Conservation (phyloP, 1,140 invertebrate species). For the Nymphalis io region DNA sequence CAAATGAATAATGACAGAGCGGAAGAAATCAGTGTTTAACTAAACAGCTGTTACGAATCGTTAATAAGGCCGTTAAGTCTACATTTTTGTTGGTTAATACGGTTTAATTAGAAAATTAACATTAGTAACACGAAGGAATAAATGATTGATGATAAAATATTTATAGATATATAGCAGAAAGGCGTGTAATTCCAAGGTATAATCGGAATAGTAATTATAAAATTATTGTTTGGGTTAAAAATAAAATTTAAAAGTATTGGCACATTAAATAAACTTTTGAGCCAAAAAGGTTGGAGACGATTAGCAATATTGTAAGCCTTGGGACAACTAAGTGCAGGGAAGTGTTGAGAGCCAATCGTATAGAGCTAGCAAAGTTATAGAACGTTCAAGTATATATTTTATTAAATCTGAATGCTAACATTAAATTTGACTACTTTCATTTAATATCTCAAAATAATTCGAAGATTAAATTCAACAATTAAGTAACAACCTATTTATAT, state of each 20-base stretch:
- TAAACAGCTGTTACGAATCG: no score
- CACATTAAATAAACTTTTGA: constrained; percentile 3
- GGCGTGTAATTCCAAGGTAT: not conserved
- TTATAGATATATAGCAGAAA: not conserved
- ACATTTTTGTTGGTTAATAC: no score
- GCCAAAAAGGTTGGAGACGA: constrained; percentile 16
- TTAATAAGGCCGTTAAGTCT: no score
- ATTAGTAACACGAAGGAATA: no score
- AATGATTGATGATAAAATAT: no score
- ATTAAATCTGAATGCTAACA: not conserved
- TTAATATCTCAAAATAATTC: no score
- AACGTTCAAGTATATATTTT: not conserved
- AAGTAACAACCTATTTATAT: no score
- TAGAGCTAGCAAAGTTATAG: constrained; percentile 18
- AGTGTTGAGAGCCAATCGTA: constrained; percentile 32
- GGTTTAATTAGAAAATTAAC: no score
- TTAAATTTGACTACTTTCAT: no score
- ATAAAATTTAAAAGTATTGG: not conserved
- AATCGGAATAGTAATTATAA: not conserved
- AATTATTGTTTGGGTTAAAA: not conserved
- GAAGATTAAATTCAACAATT: no score
- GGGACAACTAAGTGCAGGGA: constrained; percentile 31
- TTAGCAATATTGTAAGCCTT: constrained; percentile 45
- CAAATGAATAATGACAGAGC: no score
- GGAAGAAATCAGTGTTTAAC: no score